Evolutionary conservation across 2,888 invertebrate species (phyloP).

Genomic region (Gortyna flavago): DNA sequence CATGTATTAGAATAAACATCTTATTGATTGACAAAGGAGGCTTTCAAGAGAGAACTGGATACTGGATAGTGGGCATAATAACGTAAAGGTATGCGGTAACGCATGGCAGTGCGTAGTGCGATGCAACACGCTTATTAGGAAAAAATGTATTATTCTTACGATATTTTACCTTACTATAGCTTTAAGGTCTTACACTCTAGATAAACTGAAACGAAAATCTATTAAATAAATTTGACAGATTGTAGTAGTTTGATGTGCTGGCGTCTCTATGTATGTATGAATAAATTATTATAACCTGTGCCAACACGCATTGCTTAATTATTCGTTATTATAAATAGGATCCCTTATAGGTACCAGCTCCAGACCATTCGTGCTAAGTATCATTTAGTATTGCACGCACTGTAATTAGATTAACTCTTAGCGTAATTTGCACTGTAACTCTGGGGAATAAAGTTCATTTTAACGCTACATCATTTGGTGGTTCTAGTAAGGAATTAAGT

Average conservation of each 20-base stretch:
- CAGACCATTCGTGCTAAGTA: conserved; percentile 40
- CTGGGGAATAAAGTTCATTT: conserved; percentile 24
- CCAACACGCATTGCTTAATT: conserved; percentile 29
- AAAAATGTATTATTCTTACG: background rate
- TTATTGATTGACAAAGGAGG: background rate
- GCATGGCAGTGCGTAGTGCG: background rate
- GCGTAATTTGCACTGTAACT: conserved; percentile 28
- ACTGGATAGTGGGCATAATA: background rate
- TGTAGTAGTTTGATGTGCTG: too few relatives aligned
- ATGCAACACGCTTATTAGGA: too few relatives aligned
- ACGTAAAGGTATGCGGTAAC: background rate
- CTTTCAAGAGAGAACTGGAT: background rate
- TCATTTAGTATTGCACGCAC: conserved; percentile 48
- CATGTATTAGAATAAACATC: background rate
- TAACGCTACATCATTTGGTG: conserved; percentile 3
- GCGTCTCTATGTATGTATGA: too few relatives aligned
- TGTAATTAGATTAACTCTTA: conserved; percentile 33
- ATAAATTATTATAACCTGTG: background rate
- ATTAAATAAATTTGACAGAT: too few relatives aligned
- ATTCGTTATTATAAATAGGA: conserved; percentile 29
- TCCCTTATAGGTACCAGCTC: conserved; percentile 31
- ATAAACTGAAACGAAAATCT: too few relatives aligned
- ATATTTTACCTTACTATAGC: too few relatives aligned
- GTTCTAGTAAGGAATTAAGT: background rate
- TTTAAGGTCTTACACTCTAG: too few relatives aligned